Percentiles rank a stretch among this genome's conserved stretches.
Evolutionary conservation across 2,797 vertebrate genomes (phyloP).

Genomic region (Eospalax fontanierii): DNA sequence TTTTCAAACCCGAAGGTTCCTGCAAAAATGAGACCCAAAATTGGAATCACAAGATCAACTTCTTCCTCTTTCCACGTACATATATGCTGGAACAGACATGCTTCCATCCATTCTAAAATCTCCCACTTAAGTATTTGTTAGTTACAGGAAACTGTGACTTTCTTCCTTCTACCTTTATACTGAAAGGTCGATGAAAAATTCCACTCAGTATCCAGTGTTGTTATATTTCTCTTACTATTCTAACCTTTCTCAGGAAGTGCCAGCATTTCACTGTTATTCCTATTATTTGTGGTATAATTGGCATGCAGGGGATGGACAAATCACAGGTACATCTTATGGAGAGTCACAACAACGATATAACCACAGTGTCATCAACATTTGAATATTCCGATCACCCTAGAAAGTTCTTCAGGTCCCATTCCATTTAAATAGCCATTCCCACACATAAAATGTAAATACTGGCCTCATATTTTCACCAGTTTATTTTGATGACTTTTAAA

Average conservation of each 20-base stretch:
- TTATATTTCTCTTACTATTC: conserved; percentile 19
- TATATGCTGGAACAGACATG: not conserved
- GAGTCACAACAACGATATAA: not conserved
- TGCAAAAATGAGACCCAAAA: not conserved
- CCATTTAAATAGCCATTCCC: not conserved
- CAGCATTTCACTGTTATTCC: conserved; percentile 3
- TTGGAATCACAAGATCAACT: not conserved
- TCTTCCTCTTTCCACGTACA: not conserved
- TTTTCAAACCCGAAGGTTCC: not conserved
- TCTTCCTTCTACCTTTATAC: not conserved
- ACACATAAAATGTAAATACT: not conserved
- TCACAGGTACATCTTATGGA: not conserved
- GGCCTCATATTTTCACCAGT: not conserved
- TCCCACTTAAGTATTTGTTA: conserved; percentile 20
- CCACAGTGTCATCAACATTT: not conserved
- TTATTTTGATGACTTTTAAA: not conserved
- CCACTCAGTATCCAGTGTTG: not conserved
- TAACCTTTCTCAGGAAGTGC: conserved; percentile 40
- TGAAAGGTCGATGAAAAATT: not conserved
- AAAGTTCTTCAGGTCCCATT: not conserved
- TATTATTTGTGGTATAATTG: not conserved
- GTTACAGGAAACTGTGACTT: not conserved
- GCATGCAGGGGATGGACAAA: not conserved
- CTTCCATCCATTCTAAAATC: conserved; percentile 4
- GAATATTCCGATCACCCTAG: not conserved